These are phyloP conservation scores for Chitala chitala DNA, from an alignment of 2,113 vertebrate species.

Conservation along the genomic window DNA sequence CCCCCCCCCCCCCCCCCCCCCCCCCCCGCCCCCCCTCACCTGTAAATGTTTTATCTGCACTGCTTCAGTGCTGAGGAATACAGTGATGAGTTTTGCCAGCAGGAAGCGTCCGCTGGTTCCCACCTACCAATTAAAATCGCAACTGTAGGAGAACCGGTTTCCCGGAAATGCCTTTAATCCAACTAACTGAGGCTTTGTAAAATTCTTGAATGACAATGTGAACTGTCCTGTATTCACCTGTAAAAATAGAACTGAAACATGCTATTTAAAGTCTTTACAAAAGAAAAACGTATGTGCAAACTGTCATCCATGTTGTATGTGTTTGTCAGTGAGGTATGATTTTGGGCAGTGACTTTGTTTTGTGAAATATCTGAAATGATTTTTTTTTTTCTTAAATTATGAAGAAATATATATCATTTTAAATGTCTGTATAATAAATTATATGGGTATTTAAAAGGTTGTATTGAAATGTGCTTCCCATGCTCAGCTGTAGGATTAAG, in stretches of 20 bases:
- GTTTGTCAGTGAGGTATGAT: background rate
- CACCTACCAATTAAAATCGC: slow-evolving; percentile 3
- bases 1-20: too few species aligned
- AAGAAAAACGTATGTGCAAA: background rate
- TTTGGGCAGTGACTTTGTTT: background rate
- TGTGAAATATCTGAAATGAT: background rate
- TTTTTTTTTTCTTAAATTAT: background rate
- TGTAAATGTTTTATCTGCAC: background rate
- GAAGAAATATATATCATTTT: background rate
- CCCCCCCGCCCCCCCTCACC: background rate
- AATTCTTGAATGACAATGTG: background rate
- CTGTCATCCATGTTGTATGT: background rate
- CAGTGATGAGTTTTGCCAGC: background rate
- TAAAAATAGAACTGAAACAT: background rate
- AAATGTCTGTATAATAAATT: slow-evolving; percentile 11
- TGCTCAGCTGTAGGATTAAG: background rate
- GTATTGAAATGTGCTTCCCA: background rate
- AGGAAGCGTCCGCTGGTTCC: background rate
- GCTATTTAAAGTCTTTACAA: background rate
- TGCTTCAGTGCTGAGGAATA: background rate
- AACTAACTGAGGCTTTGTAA: slow-evolving; percentile 4
- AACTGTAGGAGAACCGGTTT: background rate
- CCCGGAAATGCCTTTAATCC: background rate
- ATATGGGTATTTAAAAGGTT: background rate
- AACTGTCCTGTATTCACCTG: background rate